phyloP scores from a whole-genome alignment of 2,888 invertebrate species.

The Penaeus monodon region DNA sequence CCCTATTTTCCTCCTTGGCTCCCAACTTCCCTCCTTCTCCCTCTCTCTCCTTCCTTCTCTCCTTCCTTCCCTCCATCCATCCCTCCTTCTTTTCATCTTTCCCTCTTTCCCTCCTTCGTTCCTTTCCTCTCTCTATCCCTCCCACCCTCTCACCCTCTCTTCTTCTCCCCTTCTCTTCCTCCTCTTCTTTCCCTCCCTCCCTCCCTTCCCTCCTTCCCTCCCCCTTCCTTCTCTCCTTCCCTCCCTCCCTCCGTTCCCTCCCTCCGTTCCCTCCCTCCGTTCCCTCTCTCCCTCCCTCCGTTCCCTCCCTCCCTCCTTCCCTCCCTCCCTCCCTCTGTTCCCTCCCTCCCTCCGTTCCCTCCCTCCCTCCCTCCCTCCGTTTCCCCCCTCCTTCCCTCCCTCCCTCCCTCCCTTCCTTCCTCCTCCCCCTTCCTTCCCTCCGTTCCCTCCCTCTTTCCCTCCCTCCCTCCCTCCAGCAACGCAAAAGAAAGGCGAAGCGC shows the following conservation, averaged over 20 bases:
- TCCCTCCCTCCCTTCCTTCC: neutral
- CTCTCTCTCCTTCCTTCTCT: neutral
- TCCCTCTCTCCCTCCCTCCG: too few species aligned
- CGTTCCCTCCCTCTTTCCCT: neutral
- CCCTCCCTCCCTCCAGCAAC: neutral
- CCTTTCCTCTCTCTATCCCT: neutral
- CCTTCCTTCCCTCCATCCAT: neutral
- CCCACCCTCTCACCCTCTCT: neutral
- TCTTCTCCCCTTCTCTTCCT: neutral
- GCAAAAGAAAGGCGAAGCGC: too few species aligned
- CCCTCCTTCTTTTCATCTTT: neutral
- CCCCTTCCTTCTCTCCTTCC: neutral
- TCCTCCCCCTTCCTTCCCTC: neutral
- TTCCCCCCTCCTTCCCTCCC: neutral
- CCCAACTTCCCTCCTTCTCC: neutral
- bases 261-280: too few species aligned
- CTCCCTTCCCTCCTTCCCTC: neutral
- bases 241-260: neutral
- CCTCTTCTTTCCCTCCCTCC: neutral
- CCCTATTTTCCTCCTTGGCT: too few species aligned
- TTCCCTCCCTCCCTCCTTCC: neutral
- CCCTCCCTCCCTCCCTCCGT: neutral
- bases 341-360: neutral
- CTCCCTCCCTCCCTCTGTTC: neutral
- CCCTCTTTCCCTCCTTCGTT: neutral